These are phyloP conservation scores for Phyllopteryx taeniolatus DNA, from an alignment of 2,113 vertebrate genomes.

Conservation along the genomic window DNA sequence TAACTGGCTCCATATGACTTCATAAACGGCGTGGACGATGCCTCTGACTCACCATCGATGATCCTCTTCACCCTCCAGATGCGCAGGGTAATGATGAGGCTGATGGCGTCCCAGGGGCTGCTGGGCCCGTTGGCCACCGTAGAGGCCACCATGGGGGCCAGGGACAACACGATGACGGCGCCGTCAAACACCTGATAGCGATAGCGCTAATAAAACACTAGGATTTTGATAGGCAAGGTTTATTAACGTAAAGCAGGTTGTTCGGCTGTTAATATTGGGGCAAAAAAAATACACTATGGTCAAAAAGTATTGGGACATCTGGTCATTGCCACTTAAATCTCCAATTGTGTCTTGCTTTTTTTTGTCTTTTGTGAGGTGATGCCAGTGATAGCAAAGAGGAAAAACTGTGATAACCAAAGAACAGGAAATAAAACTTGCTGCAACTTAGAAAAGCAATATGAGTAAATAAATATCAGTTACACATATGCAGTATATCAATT, in stretches of 20 bases:
- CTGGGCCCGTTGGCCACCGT: slow-evolving; percentile 96
- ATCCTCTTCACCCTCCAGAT: slow-evolving; percentile 97
- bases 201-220: not conserved
- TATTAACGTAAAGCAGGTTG: not conserved
- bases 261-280: not conserved
- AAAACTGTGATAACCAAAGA: no score
- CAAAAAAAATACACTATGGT: not conserved
- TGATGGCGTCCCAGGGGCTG: slow-evolving; percentile 98
- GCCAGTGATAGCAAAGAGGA: no score
- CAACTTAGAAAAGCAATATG: no score
- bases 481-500: no score
- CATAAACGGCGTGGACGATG: not conserved
- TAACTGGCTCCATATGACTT: not conserved
- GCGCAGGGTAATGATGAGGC: slow-evolving; percentile 94
- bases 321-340: not conserved
- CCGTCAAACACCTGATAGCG: slow-evolving; percentile 89
- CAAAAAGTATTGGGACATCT: not conserved
- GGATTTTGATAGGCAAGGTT: not conserved
- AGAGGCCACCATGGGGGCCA: slow-evolving; percentile 99
- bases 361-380: no score
- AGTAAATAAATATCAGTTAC: no score
- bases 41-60: slow-evolving; percentile 85
- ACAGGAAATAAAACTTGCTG: no score
- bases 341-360: not conserved
- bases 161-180: slow-evolving; percentile 91